These are phyloP conservation scores for Trissolcus japonicus DNA, from an alignment of 2,888 invertebrate species.

Conservation along the genomic window DNA sequence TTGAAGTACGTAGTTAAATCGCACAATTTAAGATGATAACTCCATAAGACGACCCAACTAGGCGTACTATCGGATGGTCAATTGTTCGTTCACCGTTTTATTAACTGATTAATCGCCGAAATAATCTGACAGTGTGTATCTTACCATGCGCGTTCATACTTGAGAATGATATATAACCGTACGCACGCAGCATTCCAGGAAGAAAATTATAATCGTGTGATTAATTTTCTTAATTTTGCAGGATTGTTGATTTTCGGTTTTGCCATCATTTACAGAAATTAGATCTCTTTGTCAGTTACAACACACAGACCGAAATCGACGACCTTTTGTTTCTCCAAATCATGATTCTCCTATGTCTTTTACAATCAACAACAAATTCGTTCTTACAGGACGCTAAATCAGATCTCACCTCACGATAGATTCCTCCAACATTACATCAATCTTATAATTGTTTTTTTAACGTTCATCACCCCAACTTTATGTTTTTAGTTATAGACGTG, in stretches of 20 bases:
- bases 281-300: too few species aligned
- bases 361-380: background rate
- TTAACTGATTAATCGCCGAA: conserved; percentile 12
- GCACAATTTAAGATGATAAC: conserved; percentile 14
- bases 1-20: conserved; percentile 26
- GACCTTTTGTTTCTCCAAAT: conserved; percentile 6
- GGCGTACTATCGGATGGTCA: conserved; percentile 4
- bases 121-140: conserved; percentile 17
- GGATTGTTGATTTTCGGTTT: background rate
- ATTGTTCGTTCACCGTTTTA: conserved; percentile 19
- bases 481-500: too few species aligned
- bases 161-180: conserved; percentile 10
- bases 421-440: too few species aligned
- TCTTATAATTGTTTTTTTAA: too few species aligned
- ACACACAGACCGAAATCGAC: conserved; percentile 2
- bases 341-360: too few species aligned
- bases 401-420: too few species aligned
- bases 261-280: background rate
- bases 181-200: conserved; percentile 9
- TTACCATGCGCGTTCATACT: conserved; percentile 1
- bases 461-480: too few species aligned
- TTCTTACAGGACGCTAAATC: background rate
- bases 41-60: conserved; percentile 5
- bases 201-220: conserved; percentile 10
- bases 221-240: conserved; percentile 3